Base-by-base conservation (phyloP, 2,888 invertebrate species). In the Thera obeliscata region DNA sequence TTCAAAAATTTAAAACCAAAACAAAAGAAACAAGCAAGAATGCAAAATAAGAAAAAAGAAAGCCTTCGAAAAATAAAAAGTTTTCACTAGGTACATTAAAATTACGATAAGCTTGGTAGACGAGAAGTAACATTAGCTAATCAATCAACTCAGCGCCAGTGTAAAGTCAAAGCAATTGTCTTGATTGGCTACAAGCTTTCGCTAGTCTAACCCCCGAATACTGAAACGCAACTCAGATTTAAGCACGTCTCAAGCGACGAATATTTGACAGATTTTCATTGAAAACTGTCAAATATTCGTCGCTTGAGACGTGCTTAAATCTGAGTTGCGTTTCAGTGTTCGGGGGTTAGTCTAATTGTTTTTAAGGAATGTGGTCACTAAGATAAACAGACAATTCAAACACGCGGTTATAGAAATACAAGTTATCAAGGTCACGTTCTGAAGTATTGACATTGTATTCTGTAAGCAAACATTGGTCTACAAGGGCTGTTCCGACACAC, bases 401-500 rank as follows among this genome's bases (percentile, higher is more conserved):
- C 12, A 52, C 36, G 6, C 50, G 11, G 12, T 35, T 56, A 50
- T 56, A 35, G 12, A 52, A 41, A 57, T 33, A 35, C 38, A 52
- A 52, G 49, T 62, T n/a, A 58, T 62, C 61, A 60, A 64, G 67
- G 64, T 62, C 67, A 61, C 38, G 22, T 38, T 48, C 58, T 35
- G 50, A n/a, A 60, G 43, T 50, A 57, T 56, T 61, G 70, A 54
- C 58, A 56, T 63, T 65, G 70, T 54, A 60, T 48, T 64, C 59
- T 54, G 62, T 64, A 11, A 67, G 60, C 64, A 66, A 67, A 61
- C 61, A 52, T 56, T 61, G 54, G 56, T 54, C 54, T 11, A 22
- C 11, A 4, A 11, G 52, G 49, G 49, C 22, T 68, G 62, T 69
- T 69, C 46, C 11, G 61, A 66, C 70, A 55, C 65, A 61, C 70